These are phyloP conservation scores for Pyrocephalus nanus DNA, from an alignment of 2,797 vertebrate species.

Conservation along the genomic window DNA sequence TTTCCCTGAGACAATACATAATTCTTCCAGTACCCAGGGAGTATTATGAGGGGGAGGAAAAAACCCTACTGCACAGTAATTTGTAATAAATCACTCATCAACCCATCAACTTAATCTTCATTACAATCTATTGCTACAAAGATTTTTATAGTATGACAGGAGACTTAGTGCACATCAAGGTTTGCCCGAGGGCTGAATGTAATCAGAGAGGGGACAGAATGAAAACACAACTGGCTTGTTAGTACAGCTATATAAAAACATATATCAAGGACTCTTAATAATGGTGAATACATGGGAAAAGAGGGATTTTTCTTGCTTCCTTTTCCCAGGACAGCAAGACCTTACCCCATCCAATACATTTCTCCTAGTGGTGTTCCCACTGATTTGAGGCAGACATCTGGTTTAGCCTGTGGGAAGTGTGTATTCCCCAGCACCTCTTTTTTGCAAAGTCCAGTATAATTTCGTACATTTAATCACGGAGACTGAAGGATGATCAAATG, in stretches of 20 bases:
- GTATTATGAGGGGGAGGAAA: neutral
- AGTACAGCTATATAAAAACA: constrained; percentile 3
- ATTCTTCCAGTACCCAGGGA: neutral
- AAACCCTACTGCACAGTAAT: neutral
- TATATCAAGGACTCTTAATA: neutral
- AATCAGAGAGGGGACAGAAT: constrained; percentile 50
- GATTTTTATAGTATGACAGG: constrained; percentile 48
- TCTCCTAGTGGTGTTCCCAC: neutral
- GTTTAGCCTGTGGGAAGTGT: neutral
- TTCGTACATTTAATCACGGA: neutral
- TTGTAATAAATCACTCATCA: constrained; percentile 56
- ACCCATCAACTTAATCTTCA: constrained; percentile 60
- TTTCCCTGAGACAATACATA: neutral
- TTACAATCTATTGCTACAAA: constrained; percentile 57
- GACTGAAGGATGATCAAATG: neutral
- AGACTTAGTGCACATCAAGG: constrained; percentile 51
- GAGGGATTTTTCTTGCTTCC: neutral
- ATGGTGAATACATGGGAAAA: neutral
- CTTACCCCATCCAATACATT: neutral
- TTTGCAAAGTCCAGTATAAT: neutral
- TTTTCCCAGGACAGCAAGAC: neutral
- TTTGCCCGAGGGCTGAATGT: constrained; percentile 58
- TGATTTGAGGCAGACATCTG: neutral
- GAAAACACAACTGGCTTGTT: constrained; percentile 45
- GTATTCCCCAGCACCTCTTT: neutral